A percentile compares a stretch with the other conserved stretches of the same genome.
These are phyloP conservation scores for Melieria crassipennis DNA, from an alignment of 2,888 invertebrate genomes.

Conservation along the genomic window DNA sequence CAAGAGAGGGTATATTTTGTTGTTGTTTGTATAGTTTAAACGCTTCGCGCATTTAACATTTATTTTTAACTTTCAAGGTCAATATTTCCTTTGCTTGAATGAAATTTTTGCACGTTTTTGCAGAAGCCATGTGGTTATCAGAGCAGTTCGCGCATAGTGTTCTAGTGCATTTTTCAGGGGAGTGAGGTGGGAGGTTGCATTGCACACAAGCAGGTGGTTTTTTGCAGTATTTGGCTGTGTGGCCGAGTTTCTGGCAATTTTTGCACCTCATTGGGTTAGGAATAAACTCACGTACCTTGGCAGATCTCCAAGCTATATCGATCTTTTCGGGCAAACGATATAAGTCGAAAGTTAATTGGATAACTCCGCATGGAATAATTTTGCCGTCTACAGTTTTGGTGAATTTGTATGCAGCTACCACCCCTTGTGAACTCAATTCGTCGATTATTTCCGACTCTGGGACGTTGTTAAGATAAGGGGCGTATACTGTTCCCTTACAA, in stretches of 20 bases:
- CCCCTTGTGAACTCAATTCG: constrained; percentile 33
- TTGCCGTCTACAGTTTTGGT: constrained; percentile 7
- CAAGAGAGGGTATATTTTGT: too few species aligned
- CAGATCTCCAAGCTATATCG: constrained; percentile 34
- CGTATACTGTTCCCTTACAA: constrained; percentile 33
- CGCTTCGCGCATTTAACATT: constrained; percentile 27
- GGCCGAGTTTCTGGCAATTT: constrained; percentile 37
- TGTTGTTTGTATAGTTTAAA: background rate
- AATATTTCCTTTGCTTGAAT: constrained; percentile 32
- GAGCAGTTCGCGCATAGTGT: constrained; percentile 35
- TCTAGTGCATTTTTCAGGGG: constrained; percentile 21
- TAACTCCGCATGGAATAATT: constrained; percentile 17
- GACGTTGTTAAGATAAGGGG: constrained; percentile 35
- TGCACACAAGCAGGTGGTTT: constrained; percentile 24
- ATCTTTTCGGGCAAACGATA: constrained; percentile 26
- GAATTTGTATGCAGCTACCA: constrained; percentile 34
- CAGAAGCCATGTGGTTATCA: constrained; percentile 32
- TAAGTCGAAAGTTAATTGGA: constrained; percentile 24
- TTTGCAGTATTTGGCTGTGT: constrained; percentile 38
- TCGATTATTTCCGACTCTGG: constrained; percentile 33
- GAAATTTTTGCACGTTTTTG: constrained; percentile 26
- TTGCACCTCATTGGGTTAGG: constrained; percentile 40
- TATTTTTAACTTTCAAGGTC: constrained; percentile 32
- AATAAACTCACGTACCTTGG: constrained; percentile 31
- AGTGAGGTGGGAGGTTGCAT: constrained; percentile 37